A percentile compares a stretch with the other conserved stretches of the same genome.
These are phyloP conservation scores for Colletes gigas DNA, from an alignment of 1,140 invertebrate species.

Conservation along the genomic window DNA sequence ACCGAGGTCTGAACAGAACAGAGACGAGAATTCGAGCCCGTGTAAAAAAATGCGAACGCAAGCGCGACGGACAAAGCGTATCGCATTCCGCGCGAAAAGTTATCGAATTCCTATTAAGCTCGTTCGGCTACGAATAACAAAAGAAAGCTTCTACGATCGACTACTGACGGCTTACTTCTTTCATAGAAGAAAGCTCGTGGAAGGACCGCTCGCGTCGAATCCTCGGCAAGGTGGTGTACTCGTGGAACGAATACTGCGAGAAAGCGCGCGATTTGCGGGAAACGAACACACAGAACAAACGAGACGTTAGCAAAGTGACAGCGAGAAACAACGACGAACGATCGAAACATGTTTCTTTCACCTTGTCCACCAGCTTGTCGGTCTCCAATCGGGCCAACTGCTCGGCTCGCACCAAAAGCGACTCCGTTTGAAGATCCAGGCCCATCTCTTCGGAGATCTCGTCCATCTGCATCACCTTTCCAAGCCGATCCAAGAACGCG, in stretches of 20 bases:
- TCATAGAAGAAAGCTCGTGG: slow-evolving; percentile 85
- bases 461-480: slow-evolving; percentile 88
- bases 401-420: slow-evolving; percentile 88
- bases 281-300: slow-evolving; percentile 55
- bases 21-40: too few species aligned
- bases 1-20: slow-evolving; percentile 85
- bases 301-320: slow-evolving; percentile 40
- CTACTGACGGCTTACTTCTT: slow-evolving; percentile 82
- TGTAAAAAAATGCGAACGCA: background rate
- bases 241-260: slow-evolving; percentile 85
- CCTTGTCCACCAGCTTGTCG: slow-evolving; percentile 89
- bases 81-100: too few species aligned
- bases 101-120: too few species aligned
- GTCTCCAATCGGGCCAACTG: slow-evolving; percentile 89
- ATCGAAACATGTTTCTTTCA: slow-evolving; percentile 62
- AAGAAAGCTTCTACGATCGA: background rate
- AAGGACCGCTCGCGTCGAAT: slow-evolving; percentile 87
- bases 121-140: too few species aligned
- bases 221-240: slow-evolving; percentile 86
- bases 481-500: slow-evolving; percentile 87
- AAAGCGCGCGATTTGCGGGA: slow-evolving; percentile 52
- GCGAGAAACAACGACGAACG: background rate
- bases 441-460: slow-evolving; percentile 89
- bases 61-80: too few species aligned
- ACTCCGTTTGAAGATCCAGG: slow-evolving; percentile 90